A percentile compares a stretch with the other conserved stretches of the same genome.
phyloP scores from a whole-genome alignment of 2,888 invertebrate genomes.

The Psococerastis gibbosa region DNA sequence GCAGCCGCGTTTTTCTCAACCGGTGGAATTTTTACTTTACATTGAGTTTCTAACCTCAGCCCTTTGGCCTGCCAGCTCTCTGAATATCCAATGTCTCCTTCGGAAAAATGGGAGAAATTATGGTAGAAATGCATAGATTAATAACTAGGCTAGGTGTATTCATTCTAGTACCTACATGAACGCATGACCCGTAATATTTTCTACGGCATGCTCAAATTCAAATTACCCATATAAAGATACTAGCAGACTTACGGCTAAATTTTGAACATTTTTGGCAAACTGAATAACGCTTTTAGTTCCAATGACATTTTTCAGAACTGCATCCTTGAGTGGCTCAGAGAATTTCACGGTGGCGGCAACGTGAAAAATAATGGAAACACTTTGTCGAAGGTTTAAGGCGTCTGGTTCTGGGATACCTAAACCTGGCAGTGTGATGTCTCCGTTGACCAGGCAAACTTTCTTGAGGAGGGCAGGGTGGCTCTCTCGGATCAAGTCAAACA shows the following conservation, averaged over 20 bases:
- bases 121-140: too few relatives aligned
- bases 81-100: too few relatives aligned
- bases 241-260: slow-evolving; percentile 36
- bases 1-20: too few relatives aligned
- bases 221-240: too few relatives aligned
- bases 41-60: too few relatives aligned
- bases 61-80: too few relatives aligned
- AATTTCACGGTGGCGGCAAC: slow-evolving; percentile 68
- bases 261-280: slow-evolving; percentile 46
- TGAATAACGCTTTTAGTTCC: slow-evolving; percentile 50
- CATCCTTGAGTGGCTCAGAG: slow-evolving; percentile 51
- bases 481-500: slow-evolving; percentile 39
- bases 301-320: slow-evolving; percentile 56
- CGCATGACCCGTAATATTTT: too few relatives aligned
- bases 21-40: too few relatives aligned
- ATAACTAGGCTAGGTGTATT: too few relatives aligned
- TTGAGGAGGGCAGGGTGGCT: slow-evolving; percentile 35
- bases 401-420: slow-evolving; percentile 35
- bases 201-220: too few relatives aligned
- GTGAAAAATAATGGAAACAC: slow-evolving; percentile 60
- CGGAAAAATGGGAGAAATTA: too few relatives aligned
- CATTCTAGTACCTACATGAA: too few relatives aligned
- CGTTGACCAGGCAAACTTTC: slow-evolving; percentile 43
- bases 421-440: slow-evolving; percentile 38
- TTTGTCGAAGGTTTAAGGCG: slow-evolving; percentile 31